Percentiles rank a stretch among this genome's conserved stretches.
Evolutionary conservation across 2,888 invertebrate species (phyloP).

Genomic region (Cheiracanthium punctorium): DNA sequence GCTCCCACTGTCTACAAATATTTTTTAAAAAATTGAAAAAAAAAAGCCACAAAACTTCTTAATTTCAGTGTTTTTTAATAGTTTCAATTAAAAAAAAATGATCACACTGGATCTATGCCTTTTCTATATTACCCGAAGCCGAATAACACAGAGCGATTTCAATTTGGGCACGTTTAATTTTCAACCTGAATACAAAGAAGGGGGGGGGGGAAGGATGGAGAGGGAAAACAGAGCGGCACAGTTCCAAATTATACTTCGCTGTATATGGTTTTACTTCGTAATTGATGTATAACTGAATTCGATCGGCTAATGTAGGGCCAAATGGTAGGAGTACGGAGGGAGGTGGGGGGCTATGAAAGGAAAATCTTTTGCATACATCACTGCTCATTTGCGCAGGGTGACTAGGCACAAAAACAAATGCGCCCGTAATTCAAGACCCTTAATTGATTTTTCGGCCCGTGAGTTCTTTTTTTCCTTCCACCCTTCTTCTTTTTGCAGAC

Average conservation of each 20-base stretch:
- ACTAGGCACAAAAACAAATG: constrained; percentile 46
- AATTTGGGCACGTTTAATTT: too few relatives aligned
- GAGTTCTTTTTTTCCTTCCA: not conserved
- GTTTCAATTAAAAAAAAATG: too few relatives aligned
- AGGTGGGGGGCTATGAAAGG: not conserved
- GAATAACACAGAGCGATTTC: too few relatives aligned
- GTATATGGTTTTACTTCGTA: not conserved
- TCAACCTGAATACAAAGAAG: too few relatives aligned
- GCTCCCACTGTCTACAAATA: too few relatives aligned
- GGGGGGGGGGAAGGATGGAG: too few relatives aligned
- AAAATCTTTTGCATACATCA: not conserved
- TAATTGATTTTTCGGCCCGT: constrained; percentile 53
- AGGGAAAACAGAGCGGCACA: too few relatives aligned
- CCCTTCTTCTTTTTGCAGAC: not conserved
- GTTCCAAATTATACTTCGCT: not conserved
- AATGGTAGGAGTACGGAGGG: not conserved
- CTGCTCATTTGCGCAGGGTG: constrained; percentile 10
- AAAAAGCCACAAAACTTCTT: too few relatives aligned
- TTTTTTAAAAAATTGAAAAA: too few relatives aligned
- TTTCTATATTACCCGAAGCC: too few relatives aligned
- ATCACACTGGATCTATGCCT: too few relatives aligned
- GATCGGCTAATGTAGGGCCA: not conserved
- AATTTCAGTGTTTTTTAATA: too few relatives aligned
- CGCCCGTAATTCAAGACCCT: constrained; percentile 40
- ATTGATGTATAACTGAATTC: not conserved